Percentiles rank a stretch among this genome's conserved stretches.
Evolutionary conservation across 2,797 vertebrate genomes (phyloP).

Genomic region (Melanotaenia trifasciata): DNA sequence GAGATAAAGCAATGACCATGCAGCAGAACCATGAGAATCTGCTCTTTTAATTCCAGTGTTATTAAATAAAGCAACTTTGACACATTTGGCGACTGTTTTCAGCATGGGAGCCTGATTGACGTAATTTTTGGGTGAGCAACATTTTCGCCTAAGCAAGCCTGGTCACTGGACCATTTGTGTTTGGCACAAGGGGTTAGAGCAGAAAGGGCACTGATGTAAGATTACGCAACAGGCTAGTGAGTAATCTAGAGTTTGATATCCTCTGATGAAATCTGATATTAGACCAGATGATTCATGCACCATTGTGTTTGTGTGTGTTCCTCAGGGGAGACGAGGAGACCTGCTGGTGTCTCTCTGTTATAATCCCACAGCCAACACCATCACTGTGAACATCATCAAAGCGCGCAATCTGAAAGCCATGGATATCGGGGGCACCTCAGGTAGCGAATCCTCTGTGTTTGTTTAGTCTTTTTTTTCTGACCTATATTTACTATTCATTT

Average conservation of each 20-base stretch:
- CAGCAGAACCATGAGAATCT: background rate
- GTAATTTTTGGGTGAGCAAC: slow-evolving; percentile 33
- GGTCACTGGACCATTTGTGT: slow-evolving; percentile 52
- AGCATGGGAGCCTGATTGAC: slow-evolving; percentile 29
- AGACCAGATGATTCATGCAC: slow-evolving; percentile 48
- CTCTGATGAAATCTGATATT: slow-evolving; percentile 61
- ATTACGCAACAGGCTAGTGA: slow-evolving; percentile 56
- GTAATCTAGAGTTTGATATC: slow-evolving; percentile 55
- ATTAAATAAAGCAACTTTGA: slow-evolving; percentile 24
- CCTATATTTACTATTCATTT: slow-evolving; percentile 6
- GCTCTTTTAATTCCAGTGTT: slow-evolving; percentile 28
- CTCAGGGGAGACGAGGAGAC: slow-evolving; percentile 89
- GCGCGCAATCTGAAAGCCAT: slow-evolving; percentile 99
- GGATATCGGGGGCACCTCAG: slow-evolving; percentile 99
- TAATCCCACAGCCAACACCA: slow-evolving; percentile 97
- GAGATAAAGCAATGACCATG: slow-evolving; percentile 52
- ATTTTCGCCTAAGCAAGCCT: slow-evolving; percentile 16
- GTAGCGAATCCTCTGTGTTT: slow-evolving; percentile 74
- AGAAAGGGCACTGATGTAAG: slow-evolving; percentile 56
- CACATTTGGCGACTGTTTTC: slow-evolving; percentile 31
- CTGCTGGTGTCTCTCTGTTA: slow-evolving; percentile 93
- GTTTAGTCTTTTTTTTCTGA: slow-evolving; percentile 30
- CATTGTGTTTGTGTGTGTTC: slow-evolving; percentile 40
- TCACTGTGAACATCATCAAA: slow-evolving; percentile 99
- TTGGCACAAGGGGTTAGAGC: slow-evolving; percentile 46